Percentiles rank a stretch among this genome's conserved stretches.
Evolutionary conservation across 1,140 invertebrate species (phyloP).

Genomic region (Frieseomelitta varia): DNA sequence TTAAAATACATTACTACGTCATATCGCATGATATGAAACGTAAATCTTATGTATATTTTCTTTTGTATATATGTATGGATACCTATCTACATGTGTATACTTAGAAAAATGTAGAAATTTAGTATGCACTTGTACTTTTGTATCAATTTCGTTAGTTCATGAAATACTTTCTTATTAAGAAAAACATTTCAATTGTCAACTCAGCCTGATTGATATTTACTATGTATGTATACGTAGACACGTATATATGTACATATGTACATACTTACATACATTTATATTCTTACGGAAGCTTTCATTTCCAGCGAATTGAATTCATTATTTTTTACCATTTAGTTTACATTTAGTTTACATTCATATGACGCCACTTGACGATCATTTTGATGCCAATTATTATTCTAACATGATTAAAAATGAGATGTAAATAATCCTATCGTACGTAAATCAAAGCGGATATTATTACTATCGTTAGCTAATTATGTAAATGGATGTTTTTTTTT

Average conservation of each 20-base stretch:
- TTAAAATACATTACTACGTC: too few species aligned
- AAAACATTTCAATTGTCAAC: conserved; percentile 42
- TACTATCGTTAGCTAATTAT: neutral
- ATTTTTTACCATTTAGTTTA: conserved; percentile 36
- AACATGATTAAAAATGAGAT: neutral
- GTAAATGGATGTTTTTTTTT: conserved; percentile 9
- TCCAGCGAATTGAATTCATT: conserved; percentile 50
- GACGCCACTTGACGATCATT: neutral
- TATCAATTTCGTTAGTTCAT: neutral
- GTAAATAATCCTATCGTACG: neutral
- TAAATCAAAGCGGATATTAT: conserved; percentile 12
- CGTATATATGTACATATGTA: too few species aligned
- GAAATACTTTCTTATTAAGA: neutral
- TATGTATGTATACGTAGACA: neutral
- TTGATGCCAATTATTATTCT: conserved; percentile 22
- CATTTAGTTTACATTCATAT: neutral
- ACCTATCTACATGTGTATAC: neutral
- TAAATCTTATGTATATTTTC: neutral
- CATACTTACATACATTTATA: neutral
- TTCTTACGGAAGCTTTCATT: conserved; percentile 54
- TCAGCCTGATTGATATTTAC: conserved; percentile 45
- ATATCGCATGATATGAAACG: too few species aligned
- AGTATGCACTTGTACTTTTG: neutral
- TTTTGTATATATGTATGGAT: too few species aligned
- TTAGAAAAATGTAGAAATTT: neutral